These are phyloP conservation scores for Thinocorus orbignyianus DNA, from an alignment of 2,113 vertebrate species.

Conservation along the genomic window DNA sequence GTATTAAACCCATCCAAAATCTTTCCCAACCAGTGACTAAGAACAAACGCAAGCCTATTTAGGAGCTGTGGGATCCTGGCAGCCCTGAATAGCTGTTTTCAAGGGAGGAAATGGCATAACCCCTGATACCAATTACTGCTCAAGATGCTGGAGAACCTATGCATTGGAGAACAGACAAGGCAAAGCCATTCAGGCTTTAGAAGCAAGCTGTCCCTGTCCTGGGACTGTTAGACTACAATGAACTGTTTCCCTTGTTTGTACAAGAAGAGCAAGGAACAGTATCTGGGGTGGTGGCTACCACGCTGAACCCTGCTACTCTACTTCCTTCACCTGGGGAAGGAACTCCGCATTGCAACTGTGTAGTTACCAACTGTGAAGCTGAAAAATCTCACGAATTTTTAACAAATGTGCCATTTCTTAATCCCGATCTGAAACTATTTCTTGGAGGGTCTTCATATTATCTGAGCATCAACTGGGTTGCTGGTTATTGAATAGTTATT, in stretches of 20 bases:
- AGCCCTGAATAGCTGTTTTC: not conserved
- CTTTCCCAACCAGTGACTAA: no score
- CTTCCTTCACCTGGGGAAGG: not conserved
- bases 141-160: not conserved
- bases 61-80: not conserved
- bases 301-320: not conserved
- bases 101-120: not conserved
- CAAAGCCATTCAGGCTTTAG: not conserved
- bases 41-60: not conserved
- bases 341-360: accelerated
- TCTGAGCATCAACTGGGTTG: not conserved
- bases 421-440: not conserved
- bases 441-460: not conserved
- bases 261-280: not conserved
- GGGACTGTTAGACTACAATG: not conserved
- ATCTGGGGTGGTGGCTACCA: not conserved
- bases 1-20: not conserved
- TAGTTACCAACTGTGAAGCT: not conserved
- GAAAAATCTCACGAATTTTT: not conserved
- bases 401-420: not conserved
- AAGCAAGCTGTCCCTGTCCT: not conserved
- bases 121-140: no score
- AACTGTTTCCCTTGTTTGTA: not conserved
- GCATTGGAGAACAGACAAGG: not conserved
- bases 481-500: not conserved